Conservation (phyloP, 2,888 invertebrate genomes). For the Nemotelus pantherinus region DNA sequence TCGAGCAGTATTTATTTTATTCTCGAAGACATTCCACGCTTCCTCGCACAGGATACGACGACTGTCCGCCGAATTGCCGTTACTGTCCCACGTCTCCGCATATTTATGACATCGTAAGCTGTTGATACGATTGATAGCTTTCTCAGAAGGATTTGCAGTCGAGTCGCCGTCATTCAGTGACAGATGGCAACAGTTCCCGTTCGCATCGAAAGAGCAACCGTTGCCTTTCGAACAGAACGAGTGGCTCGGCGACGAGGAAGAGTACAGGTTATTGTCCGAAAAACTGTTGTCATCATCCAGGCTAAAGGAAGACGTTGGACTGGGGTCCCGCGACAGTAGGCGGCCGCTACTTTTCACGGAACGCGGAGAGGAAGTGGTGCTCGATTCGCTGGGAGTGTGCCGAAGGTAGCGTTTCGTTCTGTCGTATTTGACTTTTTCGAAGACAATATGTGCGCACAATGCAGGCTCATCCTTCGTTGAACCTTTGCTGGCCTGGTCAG, state of each 20-base stretch:
- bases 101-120: constrained; percentile 36
- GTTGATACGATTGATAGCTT: constrained; percentile 42
- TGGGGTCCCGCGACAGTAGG: constrained; percentile 21
- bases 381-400: constrained; percentile 62
- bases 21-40: constrained; percentile 57
- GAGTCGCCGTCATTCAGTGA: constrained; percentile 12
- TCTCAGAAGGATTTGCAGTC: constrained; percentile 21
- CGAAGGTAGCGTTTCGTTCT: constrained; percentile 61
- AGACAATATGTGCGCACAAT: constrained; percentile 54
- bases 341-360: constrained; percentile 14
- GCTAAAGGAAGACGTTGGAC: constrained; percentile 41
- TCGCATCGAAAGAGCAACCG: constrained; percentile 22
- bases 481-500: background rate
- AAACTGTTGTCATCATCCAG: constrained; percentile 41
- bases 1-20: constrained; percentile 56
- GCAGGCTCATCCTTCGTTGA: constrained; percentile 16
- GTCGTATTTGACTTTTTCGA: constrained; percentile 61
- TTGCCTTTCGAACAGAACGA: constrained; percentile 31
- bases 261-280: constrained; percentile 36
- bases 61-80: constrained; percentile 47
- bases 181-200: constrained; percentile 38
- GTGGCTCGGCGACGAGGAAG: constrained; percentile 26
- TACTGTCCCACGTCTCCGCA: constrained; percentile 42
- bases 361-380: constrained; percentile 54
- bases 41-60: constrained; percentile 45